phyloP scores from a whole-genome alignment of 2,797 vertebrate genomes.

The Trachurus trachurus region DNA sequence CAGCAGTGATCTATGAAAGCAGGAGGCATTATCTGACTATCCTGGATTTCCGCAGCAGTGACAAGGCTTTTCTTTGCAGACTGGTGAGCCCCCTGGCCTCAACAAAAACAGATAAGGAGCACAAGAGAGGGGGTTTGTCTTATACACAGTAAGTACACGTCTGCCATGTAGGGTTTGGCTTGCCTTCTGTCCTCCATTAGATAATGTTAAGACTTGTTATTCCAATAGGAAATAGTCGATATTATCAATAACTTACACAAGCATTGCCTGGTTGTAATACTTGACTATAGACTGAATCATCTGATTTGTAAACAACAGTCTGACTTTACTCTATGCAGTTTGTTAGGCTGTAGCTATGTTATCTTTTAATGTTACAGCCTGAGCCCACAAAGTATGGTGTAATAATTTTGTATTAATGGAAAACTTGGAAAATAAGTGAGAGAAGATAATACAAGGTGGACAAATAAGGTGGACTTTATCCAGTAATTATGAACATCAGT shows the following conservation, averaged over 20 bases:
- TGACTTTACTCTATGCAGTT: background rate
- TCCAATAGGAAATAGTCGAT: background rate
- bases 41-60: constrained; percentile 54
- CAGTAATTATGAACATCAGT: constrained; percentile 1
- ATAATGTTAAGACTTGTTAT: constrained; percentile 11
- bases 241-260: background rate
- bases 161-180: constrained; percentile 1
- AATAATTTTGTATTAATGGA: background rate
- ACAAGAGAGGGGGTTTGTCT: constrained; percentile 27
- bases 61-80: constrained; percentile 51
- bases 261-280: background rate
- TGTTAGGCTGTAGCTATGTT: background rate
- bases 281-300: background rate
- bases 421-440: constrained; percentile 20
- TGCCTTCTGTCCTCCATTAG: constrained; percentile 26
- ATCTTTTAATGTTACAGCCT: constrained; percentile 11
- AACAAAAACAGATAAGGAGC: constrained; percentile 46
- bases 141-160: constrained; percentile 4
- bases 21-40: constrained; percentile 63
- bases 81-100: background rate
- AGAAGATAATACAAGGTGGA: background rate
- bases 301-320: background rate
- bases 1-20: constrained; percentile 62
- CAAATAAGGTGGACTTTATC: background rate
- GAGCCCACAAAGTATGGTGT: background rate